A percentile compares a stretch with the other conserved stretches of the same genome.
Evolutionary conservation across 2,888 invertebrate species (phyloP).

Genomic region (Pollenia griseotomentosa): DNA sequence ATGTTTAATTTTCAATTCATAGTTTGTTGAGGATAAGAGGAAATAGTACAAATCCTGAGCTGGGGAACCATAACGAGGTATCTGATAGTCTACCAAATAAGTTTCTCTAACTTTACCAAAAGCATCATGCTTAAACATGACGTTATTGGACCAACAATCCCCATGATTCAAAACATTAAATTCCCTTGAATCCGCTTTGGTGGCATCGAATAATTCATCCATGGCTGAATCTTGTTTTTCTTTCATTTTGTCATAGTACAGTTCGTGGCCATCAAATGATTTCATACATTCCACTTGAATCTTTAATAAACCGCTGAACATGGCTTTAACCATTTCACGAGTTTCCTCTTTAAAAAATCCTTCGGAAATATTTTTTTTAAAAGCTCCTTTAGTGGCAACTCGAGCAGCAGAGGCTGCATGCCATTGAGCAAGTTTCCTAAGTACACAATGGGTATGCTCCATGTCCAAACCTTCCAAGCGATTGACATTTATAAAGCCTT

Average conservation of each 20-base stretch:
- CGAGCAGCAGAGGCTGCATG: constrained; percentile 79
- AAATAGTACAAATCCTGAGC: constrained; percentile 79
- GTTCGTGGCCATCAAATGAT: constrained; percentile 74
- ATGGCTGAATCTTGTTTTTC: constrained; percentile 62
- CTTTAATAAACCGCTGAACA: constrained; percentile 49
- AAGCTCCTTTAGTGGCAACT: constrained; percentile 73
- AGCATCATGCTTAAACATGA: constrained; percentile 80
- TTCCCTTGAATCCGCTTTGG: constrained; percentile 73
- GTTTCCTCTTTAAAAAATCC: constrained; percentile 72
- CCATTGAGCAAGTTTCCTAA: constrained; percentile 79
- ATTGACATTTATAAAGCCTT: constrained; percentile 77
- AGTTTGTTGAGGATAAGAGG: constrained; percentile 79
- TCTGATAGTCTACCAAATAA: constrained; percentile 80
- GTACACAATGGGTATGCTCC: constrained; percentile 75
- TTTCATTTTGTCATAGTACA: constrained; percentile 76
- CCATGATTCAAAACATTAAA: constrained; percentile 81
- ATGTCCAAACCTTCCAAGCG: constrained; percentile 77
- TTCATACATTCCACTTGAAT: constrained; percentile 70
- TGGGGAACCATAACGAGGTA: constrained; percentile 80
- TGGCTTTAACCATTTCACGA: constrained; percentile 36
- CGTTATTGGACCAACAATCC: constrained; percentile 83
- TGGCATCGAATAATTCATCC: constrained; percentile 53
- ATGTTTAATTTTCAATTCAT: constrained; percentile 79
- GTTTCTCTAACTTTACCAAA: constrained; percentile 77
- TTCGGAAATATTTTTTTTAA: constrained; percentile 45